Base-by-base conservation (phyloP, 2,113 vertebrate species). In the Oplegnathus fasciatus region DNA sequence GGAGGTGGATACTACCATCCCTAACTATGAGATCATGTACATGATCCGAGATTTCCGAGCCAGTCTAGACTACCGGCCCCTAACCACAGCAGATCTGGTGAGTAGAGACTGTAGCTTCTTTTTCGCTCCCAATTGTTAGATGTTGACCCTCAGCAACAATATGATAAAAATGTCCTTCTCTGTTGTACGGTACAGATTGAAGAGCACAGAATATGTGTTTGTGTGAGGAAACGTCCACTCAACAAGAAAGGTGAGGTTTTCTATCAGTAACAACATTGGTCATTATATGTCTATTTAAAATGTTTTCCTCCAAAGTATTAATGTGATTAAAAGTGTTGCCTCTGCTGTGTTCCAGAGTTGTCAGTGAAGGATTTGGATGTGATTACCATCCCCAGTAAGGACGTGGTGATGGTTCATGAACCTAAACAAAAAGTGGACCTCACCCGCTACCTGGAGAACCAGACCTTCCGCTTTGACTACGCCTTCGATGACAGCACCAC, bases 391-490 rank as follows among this genome's bases (percentile, higher is more conserved):
- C 98, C 98, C 88, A 99, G 98, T 95, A 99, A 99, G 93, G 98
- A 99, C 89, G 98, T 99, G 84, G 98, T 99, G 87, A 99, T 99
- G 98, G 98, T 99, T 82, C 98, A 99, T 91, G 98, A 99, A 79
- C 98, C 98, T 48, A 99, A 99, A 94, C 98, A 99, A 91, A 99
- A 99, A 89, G 98, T 99, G 89, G 98, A 99, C 92, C 96, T 99
- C 91, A 99, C 98, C 80, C 97, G 97, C 87, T 99, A 96, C 95
- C 95, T 99, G 92, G 98, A 99, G 95, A 99, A 99, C 95, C 98
- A 99, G 95, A 99, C 98, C n/a, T 99, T 99, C 93, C 97, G 98
- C 91, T 99, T 99, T 84, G 98, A 99, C 93, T 99, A 98, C 85
- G 97, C 98, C 89, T 99, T 99, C 89, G 98, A 99, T 86, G 98